Evolutionary conservation across 2,888 invertebrate genomes (phyloP).

Genomic region (Cantharis rustica): DNA sequence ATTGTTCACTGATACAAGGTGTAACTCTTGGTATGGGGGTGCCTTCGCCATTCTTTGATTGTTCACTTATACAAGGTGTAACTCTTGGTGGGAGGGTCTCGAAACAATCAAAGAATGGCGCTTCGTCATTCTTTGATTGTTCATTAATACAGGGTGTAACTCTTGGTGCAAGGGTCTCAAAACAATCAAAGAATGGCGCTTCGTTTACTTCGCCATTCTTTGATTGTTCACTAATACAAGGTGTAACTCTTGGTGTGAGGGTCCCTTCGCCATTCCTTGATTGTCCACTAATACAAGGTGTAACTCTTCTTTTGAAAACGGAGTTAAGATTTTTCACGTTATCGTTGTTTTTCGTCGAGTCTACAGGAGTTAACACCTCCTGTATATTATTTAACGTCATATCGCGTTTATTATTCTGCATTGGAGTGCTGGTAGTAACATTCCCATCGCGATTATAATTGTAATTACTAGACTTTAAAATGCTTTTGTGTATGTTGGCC

Average conservation of each 20-base stretch:
- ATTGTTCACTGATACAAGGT: no score
- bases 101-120: no score
- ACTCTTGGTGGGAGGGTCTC: no score
- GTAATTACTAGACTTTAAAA: slow-evolving; percentile 15
- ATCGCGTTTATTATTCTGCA: slow-evolving; percentile 35
- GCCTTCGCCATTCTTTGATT: no score
- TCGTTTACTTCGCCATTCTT: no score
- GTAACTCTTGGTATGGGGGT: no score
- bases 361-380: slow-evolving; percentile 40
- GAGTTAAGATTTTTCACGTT: neutral
- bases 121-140: no score
- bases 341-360: slow-evolving; percentile 24
- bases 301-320: neutral
- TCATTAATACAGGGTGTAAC: no score
- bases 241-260: slow-evolving; percentile 44
- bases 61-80: no score
- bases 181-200: no score
- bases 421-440: slow-evolving; percentile 45
- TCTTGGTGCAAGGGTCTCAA: no score
- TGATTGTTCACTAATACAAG: no score
- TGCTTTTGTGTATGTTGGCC: slow-evolving; percentile 21
- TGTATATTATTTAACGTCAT: slow-evolving; percentile 33
- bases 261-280: slow-evolving; percentile 22
- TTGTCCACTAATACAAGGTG: slow-evolving; percentile 5
- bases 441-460: neutral